Evolutionary conservation across 2,888 invertebrate genomes (phyloP), one percentile per base, ranked within the genome.

Genomic region (Hartigia nigra): DNA sequence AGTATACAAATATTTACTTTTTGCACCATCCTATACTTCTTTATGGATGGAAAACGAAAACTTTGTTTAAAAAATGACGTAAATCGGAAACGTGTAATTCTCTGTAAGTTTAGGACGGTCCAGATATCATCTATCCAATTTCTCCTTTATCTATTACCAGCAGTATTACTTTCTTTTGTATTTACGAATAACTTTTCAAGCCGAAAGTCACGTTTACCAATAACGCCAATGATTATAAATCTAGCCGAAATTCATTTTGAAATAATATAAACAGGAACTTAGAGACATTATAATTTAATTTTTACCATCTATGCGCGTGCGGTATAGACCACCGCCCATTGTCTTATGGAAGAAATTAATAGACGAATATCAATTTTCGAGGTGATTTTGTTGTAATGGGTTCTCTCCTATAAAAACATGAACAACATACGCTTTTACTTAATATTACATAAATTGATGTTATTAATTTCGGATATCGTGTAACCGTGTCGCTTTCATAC

Each of bases 381-480:
- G 35, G 9, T 37, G 75, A 37, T n/a, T 75, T 75, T 75, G 55
- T 23, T 77, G 81, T 81, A 77, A 81, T 82, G 81, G 79, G 75
- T 37, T 37, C 76, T 81, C 70, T 77, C 79, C 81, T 84, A 82
- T 84, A 84, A 85, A 83, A 87, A 84, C 81, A 82, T 84, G 81
- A 83, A 81, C 82, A 84, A 77, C 78, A 79, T 76, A 78, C 79
- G 79, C 72, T 80, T 76, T 80, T 81, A 69, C 78, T 79, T 81
- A 80, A 81, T 77, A 79, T 84, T 84, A 83, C 80, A 81, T 81
- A 84, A 77, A 86, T 81, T 85, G 83, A 84, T 81, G 81, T 82
- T 75, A 79, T 82, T 85, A 83, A 81, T 81, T 82, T 83, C 81
- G 78, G 77, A 82, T 81, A 81, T 77, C 80, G 79, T 80, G 77